phyloP scores from a whole-genome alignment of 2,797 vertebrate genomes.

The Chaunax sp. region DNA sequence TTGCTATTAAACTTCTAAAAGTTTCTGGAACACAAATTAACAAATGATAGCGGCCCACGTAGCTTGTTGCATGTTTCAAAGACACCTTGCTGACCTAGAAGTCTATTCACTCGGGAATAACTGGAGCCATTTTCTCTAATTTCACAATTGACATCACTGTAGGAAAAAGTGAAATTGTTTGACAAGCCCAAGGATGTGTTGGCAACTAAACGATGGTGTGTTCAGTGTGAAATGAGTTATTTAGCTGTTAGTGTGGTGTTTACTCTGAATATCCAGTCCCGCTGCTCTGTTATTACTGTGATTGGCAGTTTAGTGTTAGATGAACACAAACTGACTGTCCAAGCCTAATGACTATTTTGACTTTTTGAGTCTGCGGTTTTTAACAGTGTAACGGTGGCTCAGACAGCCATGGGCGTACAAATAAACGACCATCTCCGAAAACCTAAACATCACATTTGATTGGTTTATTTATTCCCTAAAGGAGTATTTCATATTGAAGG shows the following conservation, averaged over 20 bases:
- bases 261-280: neutral
- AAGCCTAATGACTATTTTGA: slow-evolving; percentile 39
- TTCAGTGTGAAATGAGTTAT: neutral
- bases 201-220: too few species aligned
- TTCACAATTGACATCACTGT: neutral
- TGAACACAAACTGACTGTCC: neutral
- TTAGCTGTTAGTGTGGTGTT: neutral
- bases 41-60: neutral
- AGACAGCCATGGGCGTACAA: neutral
- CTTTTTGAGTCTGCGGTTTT: too few species aligned
- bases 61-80: neutral
- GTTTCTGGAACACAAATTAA: too few species aligned
- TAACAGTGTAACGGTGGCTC: slow-evolving; percentile 1
- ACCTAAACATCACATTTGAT: slow-evolving; percentile 3
- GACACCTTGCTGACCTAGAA: neutral
- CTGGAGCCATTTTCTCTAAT: neutral
- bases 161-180: too few species aligned
- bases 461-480: neutral
- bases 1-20: too few species aligned
- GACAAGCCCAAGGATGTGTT: too few species aligned
- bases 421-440: slow-evolving; percentile 8
- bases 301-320: neutral
- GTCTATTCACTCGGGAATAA: neutral
- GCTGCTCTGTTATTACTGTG: slow-evolving; percentile 10
- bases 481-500: too few species aligned